Percentiles rank a stretch among this genome's conserved stretches.
Evolutionary conservation across 2,888 invertebrate species (phyloP).

Genomic region (Microchrysa polita): DNA sequence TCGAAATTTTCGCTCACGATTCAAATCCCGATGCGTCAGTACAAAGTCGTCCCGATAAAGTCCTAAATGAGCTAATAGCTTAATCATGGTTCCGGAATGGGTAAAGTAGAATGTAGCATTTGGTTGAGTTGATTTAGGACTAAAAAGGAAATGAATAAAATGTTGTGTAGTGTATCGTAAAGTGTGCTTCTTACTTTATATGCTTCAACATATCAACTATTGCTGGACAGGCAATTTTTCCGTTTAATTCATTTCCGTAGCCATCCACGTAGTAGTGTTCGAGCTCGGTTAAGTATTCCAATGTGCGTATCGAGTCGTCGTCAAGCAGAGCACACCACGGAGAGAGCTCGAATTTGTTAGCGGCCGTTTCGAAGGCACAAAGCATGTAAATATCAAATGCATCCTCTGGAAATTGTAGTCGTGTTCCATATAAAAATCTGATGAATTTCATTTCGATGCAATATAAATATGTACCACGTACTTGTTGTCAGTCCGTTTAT

Average conservation of each 20-base stretch:
- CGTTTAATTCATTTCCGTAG: slow-evolving; percentile 78
- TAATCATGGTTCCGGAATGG: slow-evolving; percentile 84
- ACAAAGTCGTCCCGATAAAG: slow-evolving; percentile 74
- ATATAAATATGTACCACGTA: slow-evolving; percentile 37
- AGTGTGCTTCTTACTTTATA: slow-evolving; percentile 69
- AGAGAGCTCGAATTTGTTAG: slow-evolving; percentile 71
- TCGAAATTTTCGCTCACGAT: slow-evolving; percentile 68
- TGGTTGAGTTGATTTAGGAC: slow-evolving; percentile 57
- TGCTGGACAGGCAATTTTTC: slow-evolving; percentile 79
- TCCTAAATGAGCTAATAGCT: slow-evolving; percentile 76
- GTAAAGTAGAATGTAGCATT: slow-evolving; percentile 77
- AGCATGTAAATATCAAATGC: slow-evolving; percentile 74
- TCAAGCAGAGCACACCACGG: slow-evolving; percentile 85
- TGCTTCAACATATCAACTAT: slow-evolving; percentile 75
- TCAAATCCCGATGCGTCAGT: slow-evolving; percentile 68
- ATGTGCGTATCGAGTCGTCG: slow-evolving; percentile 67
- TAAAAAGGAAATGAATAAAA: slow-evolving; percentile 46
- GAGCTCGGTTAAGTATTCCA: slow-evolving; percentile 82
- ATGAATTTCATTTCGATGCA: slow-evolving; percentile 17
- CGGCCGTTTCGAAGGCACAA: slow-evolving; percentile 87
- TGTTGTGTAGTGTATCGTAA: background rate
- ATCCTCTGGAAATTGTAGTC: slow-evolving; percentile 64
- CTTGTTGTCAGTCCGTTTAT: slow-evolving; percentile 68
- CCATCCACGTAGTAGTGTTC: slow-evolving; percentile 86
- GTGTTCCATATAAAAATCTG: background rate